Percentiles rank a stretch among this genome's conserved stretches.
Conservation (phyloP, 64 coral and sea anemone species). For the Hydrozoanthus tunicans region DNA sequence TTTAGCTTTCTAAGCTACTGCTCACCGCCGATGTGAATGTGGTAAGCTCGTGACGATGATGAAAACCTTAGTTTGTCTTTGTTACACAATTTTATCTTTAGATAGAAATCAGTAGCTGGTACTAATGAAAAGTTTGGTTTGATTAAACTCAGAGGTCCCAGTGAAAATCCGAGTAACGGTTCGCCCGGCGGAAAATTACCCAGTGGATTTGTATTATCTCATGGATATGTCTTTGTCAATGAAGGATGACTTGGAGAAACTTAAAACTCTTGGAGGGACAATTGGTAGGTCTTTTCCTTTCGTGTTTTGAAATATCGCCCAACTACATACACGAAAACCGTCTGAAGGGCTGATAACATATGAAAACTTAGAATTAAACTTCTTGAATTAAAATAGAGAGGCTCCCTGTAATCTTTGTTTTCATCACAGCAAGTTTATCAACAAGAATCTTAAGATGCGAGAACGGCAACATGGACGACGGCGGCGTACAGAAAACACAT, state of each 20-base stretch:
- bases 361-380: too few species aligned
- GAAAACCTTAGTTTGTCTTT: neutral
- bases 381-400: too few species aligned
- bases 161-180: conserved; percentile 64
- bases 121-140: neutral
- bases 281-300: conserved; percentile 64
- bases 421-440: too few species aligned
- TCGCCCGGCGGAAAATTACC: conserved; percentile 86
- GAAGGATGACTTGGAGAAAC: conserved; percentile 79
- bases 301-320: neutral
- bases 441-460: too few species aligned
- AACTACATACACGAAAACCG: neutral
- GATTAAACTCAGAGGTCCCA: conserved; percentile 56
- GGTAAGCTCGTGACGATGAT: too few species aligned
- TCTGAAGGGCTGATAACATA: neutral
- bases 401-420: too few species aligned
- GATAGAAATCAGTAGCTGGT: neutral
- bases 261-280: conserved; percentile 69
- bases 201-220: conserved; percentile 97
- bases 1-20: too few species aligned
- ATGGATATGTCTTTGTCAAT: conserved; percentile 98
- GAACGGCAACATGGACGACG: too few species aligned
- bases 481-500: too few species aligned
- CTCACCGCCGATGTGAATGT: too few species aligned
- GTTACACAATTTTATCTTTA: neutral